Evolutionary conservation across 2,888 invertebrate genomes (phyloP).

Genomic region (Subacronicta megacephala): DNA sequence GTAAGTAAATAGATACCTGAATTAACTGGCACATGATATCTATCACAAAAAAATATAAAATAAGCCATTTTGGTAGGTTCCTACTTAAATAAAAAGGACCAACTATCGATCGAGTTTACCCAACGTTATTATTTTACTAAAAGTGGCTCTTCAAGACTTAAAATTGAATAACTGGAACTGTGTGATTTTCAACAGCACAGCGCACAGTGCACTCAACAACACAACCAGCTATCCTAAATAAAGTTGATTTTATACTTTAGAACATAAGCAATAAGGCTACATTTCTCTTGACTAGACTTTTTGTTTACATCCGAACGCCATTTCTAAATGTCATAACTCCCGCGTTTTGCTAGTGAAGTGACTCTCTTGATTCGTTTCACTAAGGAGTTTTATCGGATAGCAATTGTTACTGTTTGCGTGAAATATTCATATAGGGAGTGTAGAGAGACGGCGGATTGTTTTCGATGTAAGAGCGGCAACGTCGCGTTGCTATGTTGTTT

Average conservation of each 20-base stretch:
- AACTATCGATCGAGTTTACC: no score
- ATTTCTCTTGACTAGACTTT: slow-evolving; percentile 18
- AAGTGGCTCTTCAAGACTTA: slow-evolving; percentile 2
- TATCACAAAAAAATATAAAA: no score
- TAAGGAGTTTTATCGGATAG: slow-evolving; percentile 41
- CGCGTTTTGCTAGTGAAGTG: slow-evolving; percentile 33
- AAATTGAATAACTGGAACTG: slow-evolving; percentile 45
- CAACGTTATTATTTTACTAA: no score
- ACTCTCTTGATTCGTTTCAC: slow-evolving; percentile 21
- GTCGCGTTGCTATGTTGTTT: slow-evolving; percentile 62
- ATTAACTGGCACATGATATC: no score
- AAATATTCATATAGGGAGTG: slow-evolving; percentile 11
- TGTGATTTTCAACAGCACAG: slow-evolving; percentile 61
- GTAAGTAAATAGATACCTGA: no score
- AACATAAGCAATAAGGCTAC: fast-evolving
- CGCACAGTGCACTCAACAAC: slow-evolving; percentile 29
- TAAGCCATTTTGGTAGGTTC: no score
- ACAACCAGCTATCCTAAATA: slow-evolving; percentile 21
- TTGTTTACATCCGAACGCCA: slow-evolving; percentile 55
- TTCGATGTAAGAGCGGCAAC: slow-evolving; percentile 75
- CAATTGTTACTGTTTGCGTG: slow-evolving; percentile 15
- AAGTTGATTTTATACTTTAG: slow-evolving; percentile 17
- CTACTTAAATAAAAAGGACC: no score
- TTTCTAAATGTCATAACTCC: slow-evolving; percentile 44
- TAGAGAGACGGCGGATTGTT: slow-evolving; percentile 62